phyloP scores from a whole-genome alignment of 2,888 invertebrate genomes.

The Ochropleura leucogaster region DNA sequence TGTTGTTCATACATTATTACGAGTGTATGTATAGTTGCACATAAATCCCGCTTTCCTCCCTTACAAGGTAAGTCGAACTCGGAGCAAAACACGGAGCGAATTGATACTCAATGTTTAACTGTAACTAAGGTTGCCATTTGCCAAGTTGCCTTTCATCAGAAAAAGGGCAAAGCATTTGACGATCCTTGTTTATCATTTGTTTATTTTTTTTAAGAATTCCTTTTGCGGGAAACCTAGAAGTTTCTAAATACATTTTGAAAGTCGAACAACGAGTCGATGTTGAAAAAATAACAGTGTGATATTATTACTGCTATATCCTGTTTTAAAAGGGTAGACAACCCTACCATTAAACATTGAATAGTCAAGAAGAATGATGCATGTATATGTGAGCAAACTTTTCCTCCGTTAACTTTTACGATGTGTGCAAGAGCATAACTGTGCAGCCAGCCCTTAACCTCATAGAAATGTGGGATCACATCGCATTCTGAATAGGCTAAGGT shows the following conservation, averaged over 20 bases:
- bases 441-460: constrained; percentile 64
- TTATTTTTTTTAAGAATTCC: background rate
- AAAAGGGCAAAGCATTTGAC: background rate
- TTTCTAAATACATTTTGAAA: background rate
- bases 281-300: background rate
- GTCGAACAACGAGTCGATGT: background rate
- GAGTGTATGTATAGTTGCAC: constrained; percentile 33
- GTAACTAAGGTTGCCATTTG: constrained; percentile 48
- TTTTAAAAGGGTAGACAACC: constrained; percentile 34
- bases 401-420: constrained; percentile 64
- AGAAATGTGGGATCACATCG: constrained; percentile 60
- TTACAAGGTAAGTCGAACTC: constrained; percentile 56
- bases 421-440: constrained; percentile 62
- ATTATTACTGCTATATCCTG: background rate
- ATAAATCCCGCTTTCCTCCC: constrained; percentile 60
- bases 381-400: constrained; percentile 40
- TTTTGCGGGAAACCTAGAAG: background rate
- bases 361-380: constrained; percentile 47
- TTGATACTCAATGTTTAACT: constrained; percentile 58
- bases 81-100: constrained; percentile 57
- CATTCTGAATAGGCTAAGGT: constrained; percentile 56
- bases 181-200: background rate
- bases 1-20: constrained; percentile 55
- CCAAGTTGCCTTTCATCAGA: background rate
- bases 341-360: constrained; percentile 26